Base-by-base conservation (phyloP, 30 jellyfish, hydroid and myxozoan species). In the Rhopilema esculentum region DNA sequence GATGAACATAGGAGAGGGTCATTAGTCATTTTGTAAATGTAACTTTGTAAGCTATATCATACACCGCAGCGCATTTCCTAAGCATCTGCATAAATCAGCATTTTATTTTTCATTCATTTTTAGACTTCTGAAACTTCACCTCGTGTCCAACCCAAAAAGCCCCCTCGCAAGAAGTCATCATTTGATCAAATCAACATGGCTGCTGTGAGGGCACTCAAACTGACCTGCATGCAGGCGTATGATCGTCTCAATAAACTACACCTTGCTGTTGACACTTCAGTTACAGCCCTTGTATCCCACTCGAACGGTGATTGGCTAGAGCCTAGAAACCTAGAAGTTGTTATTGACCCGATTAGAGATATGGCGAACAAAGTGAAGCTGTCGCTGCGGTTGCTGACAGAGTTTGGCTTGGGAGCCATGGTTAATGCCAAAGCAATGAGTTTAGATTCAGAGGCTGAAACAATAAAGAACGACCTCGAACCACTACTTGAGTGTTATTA, bases 211-310 rank as follows among this genome's bases (percentile, higher is more conserved):
- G 97, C 89, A 71, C 82, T 95, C 27, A 89, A 89, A 27, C 64
- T 95, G 57, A 89, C 92, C 28, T 84, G 72, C 27, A 49, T 49
- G 40, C 97, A 89, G 66, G 99, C 97, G 0, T 73, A 78, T 24
- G 97, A 95, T n/a, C 91, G 99, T 18, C 95, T 95, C 1, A 84
- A 80, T 52, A 95, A 95, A 66, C 88, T 95, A 49, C 99, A 95
- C 66, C 93, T 95, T 30, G 99, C 99, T 1, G 99, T 95, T 29
- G 97, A 95, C 65, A 95, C 99, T 16, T 89, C 98, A 27, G 94
- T 95, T 18, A 63, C 90, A 1, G 73, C 97, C 25, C 91, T 95
- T 20, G 62, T 89, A 31, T 66, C 94, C 17, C 80, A 84, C 78
- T 33, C 95, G 4, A 70, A 50, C 67, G 96, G 84, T n/a, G 91